A percentile compares a stretch with the other conserved stretches of the same genome.
These are phyloP conservation scores for Pithecia hirsuta DNA, from an alignment of 2,797 vertebrate genomes.

Conservation along the genomic window DNA sequence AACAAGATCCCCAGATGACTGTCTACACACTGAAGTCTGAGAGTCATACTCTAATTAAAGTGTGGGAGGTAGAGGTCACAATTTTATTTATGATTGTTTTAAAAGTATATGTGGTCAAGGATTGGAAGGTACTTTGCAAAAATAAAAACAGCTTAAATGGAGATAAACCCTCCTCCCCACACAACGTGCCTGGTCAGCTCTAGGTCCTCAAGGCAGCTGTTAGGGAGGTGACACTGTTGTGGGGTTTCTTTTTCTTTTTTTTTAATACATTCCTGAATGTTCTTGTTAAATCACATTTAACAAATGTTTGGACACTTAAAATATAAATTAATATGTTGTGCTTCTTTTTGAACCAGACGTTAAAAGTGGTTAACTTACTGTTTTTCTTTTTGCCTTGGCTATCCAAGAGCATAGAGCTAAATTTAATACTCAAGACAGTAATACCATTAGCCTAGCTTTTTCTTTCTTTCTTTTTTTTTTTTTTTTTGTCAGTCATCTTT, in stretches of 20 bases:
- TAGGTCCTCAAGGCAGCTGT: neutral
- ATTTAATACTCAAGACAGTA: neutral
- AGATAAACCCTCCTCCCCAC: neutral
- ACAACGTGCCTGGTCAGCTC: neutral
- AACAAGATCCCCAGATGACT: neutral
- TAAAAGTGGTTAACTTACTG: neutral
- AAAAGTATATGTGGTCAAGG: neutral
- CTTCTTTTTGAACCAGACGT: constrained; percentile 13
- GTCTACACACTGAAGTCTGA: neutral
- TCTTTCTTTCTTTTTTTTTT: neutral
- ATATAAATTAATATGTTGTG: neutral
- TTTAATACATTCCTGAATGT: neutral
- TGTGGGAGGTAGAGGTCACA: too few relatives aligned
- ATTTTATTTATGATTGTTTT: neutral
- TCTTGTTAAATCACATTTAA: neutral
- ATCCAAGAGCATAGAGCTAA: neutral
- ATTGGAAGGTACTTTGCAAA: neutral
- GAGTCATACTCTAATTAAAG: neutral
- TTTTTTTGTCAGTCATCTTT: too few relatives aligned
- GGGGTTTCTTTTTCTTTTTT: neutral
- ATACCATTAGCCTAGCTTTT: neutral
- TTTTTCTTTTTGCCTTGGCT: constrained; percentile 10
- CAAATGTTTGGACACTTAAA: constrained; percentile 28
- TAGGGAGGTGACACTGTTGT: neutral
- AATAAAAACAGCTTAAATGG: neutral